Evolutionary conservation across 2,888 invertebrate genomes (phyloP), one percentile per base, ranked within the genome.

Genomic region (Nysson spinosus): DNA sequence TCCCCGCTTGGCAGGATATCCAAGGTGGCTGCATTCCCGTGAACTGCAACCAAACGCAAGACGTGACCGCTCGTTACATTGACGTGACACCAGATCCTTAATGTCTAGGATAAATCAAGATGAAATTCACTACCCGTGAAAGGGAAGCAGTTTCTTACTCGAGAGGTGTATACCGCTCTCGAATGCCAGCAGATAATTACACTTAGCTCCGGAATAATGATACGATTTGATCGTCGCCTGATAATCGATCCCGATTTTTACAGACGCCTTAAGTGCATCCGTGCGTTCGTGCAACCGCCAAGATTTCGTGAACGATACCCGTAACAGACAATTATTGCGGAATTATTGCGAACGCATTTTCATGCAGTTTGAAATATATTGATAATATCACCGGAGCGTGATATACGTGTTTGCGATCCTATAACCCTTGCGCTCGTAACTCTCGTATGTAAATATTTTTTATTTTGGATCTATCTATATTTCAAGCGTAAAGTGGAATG

Each of bases 1-100:
- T 91, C 90, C 77, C 91, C 92, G 71, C 88, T 89, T 7, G 95
- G 95, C 74, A 91, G 90, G 80, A 95, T 95, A 86, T 91, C 91
- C 80, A 95, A 87, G 72, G 91, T 90, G 32, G 68, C 72, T 34
- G 69, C 81, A 46, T 72, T 74, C 47, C 72, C 75, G 46, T 58
- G 54, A 26, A 73, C 86, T 85, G 84, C n/a, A 82, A 83, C 51
- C 26, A 37, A 39, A 49, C 69, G 49, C 34, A 58, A 50, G 55
- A 44, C 20, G 58, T 39, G 44, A 22, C 17, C 26, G 37, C 17
- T 69, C 37, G 69, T 74, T 71, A 74, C n/a, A 34, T 22, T 24
- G 69, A 47, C 57, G 28, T 20, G 19, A 32, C 26, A 49, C 35
- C 14, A 28, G 35, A 37, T 42, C 19, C 43, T 52, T 47, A 26